Conservation (phyloP, 2,888 invertebrate species). For the Glaucopsyche alexis region DNA sequence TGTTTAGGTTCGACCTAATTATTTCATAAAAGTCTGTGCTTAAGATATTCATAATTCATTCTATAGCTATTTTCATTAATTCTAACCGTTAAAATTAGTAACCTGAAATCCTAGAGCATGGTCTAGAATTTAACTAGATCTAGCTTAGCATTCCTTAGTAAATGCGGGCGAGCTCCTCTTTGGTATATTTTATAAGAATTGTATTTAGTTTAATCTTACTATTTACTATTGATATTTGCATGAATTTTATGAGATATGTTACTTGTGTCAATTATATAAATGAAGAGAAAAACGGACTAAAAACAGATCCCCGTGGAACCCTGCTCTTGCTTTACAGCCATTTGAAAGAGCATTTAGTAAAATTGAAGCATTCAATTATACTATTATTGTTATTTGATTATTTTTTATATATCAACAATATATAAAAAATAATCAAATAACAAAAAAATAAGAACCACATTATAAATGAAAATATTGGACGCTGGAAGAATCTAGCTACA, state of each 20-base stretch:
- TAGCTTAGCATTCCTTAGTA: slow-evolving; percentile 41
- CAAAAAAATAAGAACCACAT: background rate
- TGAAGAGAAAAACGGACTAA: background rate
- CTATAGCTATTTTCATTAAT: slow-evolving; percentile 19
- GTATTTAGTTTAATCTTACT: slow-evolving; percentile 21
- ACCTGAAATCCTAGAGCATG: slow-evolving; percentile 56
- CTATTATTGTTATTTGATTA: no score
- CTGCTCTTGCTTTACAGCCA: background rate
- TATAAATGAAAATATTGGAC: background rate
- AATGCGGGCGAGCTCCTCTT: slow-evolving; percentile 66
- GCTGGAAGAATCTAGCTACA: background rate
- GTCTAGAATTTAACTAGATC: slow-evolving; percentile 46
- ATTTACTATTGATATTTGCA: slow-evolving; percentile 18
- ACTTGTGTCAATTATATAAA: background rate
- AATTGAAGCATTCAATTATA: background rate
- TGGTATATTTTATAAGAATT: slow-evolving; percentile 25
- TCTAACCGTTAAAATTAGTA: slow-evolving; percentile 31
- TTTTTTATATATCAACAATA: no score
- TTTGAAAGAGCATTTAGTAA: background rate
- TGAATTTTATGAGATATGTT: slow-evolving; percentile 18
- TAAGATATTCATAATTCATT: slow-evolving; percentile 19
- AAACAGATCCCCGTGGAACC: background rate
- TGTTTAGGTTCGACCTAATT: background rate
- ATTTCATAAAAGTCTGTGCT: background rate
- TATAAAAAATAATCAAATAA: background rate